Conservation (phyloP, 1,140 invertebrate genomes). For the Papilio polytes region DNA sequence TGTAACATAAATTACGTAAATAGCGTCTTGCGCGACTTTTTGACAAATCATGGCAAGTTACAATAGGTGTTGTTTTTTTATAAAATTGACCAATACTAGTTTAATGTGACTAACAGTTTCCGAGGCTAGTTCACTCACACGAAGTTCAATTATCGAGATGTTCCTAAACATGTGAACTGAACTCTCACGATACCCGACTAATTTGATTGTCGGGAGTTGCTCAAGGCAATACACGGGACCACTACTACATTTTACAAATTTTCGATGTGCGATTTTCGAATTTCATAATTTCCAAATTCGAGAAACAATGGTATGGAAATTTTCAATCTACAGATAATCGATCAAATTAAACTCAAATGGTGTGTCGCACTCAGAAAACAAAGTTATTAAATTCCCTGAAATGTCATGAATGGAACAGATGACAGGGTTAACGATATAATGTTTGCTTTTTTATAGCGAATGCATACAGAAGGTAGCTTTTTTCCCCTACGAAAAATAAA, state of each 20-base stretch:
- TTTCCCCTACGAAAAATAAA: background rate
- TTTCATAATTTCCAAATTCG: background rate
- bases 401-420: too few species aligned
- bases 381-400: background rate
- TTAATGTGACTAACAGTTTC: slow-evolving; percentile 20
- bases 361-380: too few species aligned
- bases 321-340: background rate
- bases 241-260: slow-evolving; percentile 11
- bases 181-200: slow-evolving; percentile 55
- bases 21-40: too few species aligned
- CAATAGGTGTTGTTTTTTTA: background rate
- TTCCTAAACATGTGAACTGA: slow-evolving; percentile 56
- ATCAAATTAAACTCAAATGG: too few species aligned
- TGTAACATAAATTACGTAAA: too few species aligned
- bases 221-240: slow-evolving; percentile 46
- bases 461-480: background rate
- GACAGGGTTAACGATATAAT: too few species aligned
- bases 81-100: slow-evolving; percentile 8
- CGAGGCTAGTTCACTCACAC: slow-evolving; percentile 18
- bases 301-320: background rate
- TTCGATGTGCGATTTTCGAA: background rate
- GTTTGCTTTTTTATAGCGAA: too few species aligned
- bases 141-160: slow-evolving; percentile 50
- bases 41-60: too few species aligned
- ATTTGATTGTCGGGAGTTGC: slow-evolving; percentile 58